These are phyloP conservation scores for Agrypnia vestita DNA, from an alignment of 1,140 invertebrate species.

Conservation along the genomic window DNA sequence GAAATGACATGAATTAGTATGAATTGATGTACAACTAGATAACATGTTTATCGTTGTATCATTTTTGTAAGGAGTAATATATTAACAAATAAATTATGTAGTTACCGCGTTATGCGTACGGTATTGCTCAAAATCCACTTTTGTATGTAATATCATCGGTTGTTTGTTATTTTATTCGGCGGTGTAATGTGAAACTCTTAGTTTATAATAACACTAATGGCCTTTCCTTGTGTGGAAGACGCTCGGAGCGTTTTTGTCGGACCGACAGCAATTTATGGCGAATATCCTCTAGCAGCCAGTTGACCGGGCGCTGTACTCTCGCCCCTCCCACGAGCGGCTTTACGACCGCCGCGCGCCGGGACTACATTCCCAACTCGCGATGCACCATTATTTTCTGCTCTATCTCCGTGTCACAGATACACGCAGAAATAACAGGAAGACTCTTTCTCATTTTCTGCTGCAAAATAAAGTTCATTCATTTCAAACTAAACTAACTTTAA, in stretches of 20 bases:
- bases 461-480: too few species aligned
- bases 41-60: too few species aligned
- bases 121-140: too few species aligned
- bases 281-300: constrained; percentile 15
- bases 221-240: constrained; percentile 9
- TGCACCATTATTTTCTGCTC: constrained; percentile 9
- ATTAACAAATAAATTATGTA: too few species aligned
- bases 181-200: not conserved
- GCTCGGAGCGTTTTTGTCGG: constrained; percentile 19
- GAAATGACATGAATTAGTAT: too few species aligned
- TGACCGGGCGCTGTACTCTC: not conserved
- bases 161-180: not conserved
- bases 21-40: too few species aligned
- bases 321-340: not conserved
- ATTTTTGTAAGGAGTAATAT: too few species aligned
- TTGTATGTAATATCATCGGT: too few species aligned
- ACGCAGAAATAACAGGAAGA: too few species aligned
- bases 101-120: too few species aligned
- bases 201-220: constrained; percentile 29
- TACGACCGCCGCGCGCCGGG: not conserved
- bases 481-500: too few species aligned
- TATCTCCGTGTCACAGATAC: not conserved
- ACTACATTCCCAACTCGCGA: constrained; percentile 3
- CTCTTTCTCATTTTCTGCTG: too few species aligned
- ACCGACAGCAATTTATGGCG: constrained; percentile 5